phyloP scores from a whole-genome alignment of 2,888 invertebrate species.

The Agrochola macilenta region DNA sequence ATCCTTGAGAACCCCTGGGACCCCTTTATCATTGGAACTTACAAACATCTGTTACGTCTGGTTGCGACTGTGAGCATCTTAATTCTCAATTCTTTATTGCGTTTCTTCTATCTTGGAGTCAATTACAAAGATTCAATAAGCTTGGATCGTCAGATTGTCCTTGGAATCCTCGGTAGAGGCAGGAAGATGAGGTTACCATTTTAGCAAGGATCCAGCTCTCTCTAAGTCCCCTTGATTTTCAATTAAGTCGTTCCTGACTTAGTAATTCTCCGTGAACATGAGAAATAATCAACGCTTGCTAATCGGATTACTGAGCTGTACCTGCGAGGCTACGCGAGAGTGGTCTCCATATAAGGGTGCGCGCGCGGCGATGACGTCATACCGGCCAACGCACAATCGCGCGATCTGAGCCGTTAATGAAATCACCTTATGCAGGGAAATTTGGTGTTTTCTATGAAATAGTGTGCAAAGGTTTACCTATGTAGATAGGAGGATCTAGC shows the following conservation, averaged over 20 bases:
- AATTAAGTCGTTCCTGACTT: neutral
- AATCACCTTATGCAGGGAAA: constrained; percentile 60
- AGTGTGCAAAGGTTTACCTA: neutral
- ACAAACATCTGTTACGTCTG: neutral
- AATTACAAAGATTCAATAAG: neutral
- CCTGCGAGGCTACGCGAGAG: constrained; percentile 55
- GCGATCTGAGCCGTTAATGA: constrained; percentile 61
- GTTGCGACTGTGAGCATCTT: neutral
- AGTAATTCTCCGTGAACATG: constrained; percentile 16
- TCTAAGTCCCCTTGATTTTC: neutral
- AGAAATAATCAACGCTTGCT: constrained; percentile 48
- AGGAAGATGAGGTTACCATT: neutral
- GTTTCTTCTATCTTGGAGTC: no score
- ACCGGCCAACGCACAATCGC: constrained; percentile 68
- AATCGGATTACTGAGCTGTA: constrained; percentile 48
- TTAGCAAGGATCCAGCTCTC: neutral
- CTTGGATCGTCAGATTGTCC: no score
- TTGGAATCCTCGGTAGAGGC: neutral
- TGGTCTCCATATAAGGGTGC: constrained; percentile 70
- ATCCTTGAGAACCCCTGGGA: neutral
- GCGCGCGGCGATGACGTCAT: constrained; percentile 70
- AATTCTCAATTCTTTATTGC: no score
- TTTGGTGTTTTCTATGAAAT: constrained; percentile 9
- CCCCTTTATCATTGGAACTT: neutral
- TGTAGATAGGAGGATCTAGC: neutral